Conservation (phyloP, 2,113 vertebrate species). For the Nothobranchius kuhntae region DNA sequence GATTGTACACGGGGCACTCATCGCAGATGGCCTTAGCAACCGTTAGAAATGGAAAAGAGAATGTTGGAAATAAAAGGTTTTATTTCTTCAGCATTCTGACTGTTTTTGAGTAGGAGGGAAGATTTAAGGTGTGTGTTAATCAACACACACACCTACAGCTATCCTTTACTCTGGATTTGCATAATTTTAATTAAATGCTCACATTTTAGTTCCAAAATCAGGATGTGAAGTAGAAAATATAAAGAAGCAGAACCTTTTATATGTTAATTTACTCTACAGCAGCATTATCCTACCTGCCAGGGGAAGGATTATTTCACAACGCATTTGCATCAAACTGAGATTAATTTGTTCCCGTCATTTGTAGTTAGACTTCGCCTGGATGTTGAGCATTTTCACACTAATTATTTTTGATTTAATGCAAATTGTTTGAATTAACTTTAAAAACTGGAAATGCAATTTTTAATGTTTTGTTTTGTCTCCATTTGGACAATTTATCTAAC, state of each 20-base stretch:
- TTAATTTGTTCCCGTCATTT: slow-evolving; percentile 27
- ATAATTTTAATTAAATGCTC: slow-evolving; percentile 72
- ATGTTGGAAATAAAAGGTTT: slow-evolving; percentile 26
- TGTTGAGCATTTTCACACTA: slow-evolving; percentile 19
- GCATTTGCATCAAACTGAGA: slow-evolving; percentile 28
- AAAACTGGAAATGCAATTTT: neutral
- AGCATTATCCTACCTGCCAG: slow-evolving; percentile 43
- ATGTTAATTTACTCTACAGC: slow-evolving; percentile 63
- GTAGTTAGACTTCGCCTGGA: neutral
- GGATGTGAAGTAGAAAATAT: slow-evolving; percentile 47
- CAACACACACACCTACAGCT: slow-evolving; percentile 27
- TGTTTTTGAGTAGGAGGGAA: neutral
- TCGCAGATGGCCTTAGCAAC: slow-evolving; percentile 9
- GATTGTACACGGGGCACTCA: slow-evolving; percentile 37
- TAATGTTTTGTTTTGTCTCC: too few species aligned
- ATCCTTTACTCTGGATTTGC: slow-evolving; percentile 55
- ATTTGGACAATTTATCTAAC: too few species aligned
- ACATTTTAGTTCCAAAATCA: slow-evolving; percentile 52
- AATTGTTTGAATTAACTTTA: neutral
- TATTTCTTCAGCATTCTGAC: neutral
- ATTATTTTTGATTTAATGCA: too few species aligned
- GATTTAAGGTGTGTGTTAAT: neutral
- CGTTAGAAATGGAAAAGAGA: slow-evolving; percentile 22
- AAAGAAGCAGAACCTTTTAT: slow-evolving; percentile 57
- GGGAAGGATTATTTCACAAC: slow-evolving; percentile 59